phyloP scores from a whole-genome alignment of 1,140 invertebrate genomes.

The Lanistes nyassanus region DNA sequence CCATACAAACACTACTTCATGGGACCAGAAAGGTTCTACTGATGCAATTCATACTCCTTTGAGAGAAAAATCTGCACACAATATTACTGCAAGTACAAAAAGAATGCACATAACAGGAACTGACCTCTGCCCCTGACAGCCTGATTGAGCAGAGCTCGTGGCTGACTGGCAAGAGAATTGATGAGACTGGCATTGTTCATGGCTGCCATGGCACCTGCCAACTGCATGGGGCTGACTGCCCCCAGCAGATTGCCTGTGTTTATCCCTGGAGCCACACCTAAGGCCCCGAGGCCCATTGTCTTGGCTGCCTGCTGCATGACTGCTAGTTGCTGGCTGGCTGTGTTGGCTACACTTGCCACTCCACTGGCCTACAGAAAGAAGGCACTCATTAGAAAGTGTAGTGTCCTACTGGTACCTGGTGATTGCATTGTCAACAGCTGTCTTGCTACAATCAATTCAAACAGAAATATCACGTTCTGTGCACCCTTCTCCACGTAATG shows the following conservation, averaged over 20 bases:
- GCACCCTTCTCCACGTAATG: no score
- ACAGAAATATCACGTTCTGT: no score
- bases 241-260: conserved; percentile 13
- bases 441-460: no score
- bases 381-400: no score
- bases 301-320: conserved; percentile 33
- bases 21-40: no score
- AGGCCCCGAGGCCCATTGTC: conserved; percentile 24
- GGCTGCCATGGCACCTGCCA: conserved; percentile 14
- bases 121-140: conserved; percentile 29
- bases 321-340: conserved; percentile 24
- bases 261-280: conserved; percentile 11
- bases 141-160: conserved; percentile 22
- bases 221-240: conserved; percentile 19
- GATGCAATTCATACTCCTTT: no score
- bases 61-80: no score
- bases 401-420: no score
- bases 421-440: no score
- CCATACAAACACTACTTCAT: no score
- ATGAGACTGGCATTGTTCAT: conserved; percentile 24
- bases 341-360: conserved; percentile 22
- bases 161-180: conserved; percentile 12
- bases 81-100: no score
- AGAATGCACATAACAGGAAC: neutral
- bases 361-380: neutral